A percentile compares a stretch with the other conserved stretches of the same genome.
Conservation (phyloP, 2,797 vertebrate species). For the Girardinus metallicus region DNA sequence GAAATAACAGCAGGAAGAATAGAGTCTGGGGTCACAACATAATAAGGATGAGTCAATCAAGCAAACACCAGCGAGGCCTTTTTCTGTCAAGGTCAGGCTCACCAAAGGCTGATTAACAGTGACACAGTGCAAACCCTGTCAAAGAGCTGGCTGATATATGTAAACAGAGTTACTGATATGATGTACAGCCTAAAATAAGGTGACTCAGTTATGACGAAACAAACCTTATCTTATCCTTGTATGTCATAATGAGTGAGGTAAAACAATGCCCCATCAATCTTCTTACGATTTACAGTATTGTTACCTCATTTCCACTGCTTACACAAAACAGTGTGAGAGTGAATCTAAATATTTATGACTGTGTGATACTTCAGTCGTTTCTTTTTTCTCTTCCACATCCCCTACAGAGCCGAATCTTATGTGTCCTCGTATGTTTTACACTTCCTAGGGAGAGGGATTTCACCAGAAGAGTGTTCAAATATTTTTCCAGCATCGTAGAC, state of each 20-base stretch:
- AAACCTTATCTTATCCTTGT: slow-evolving; percentile 7
- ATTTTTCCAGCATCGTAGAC: not conserved
- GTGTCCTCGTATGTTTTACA: not conserved
- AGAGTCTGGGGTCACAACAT: slow-evolving; percentile 17
- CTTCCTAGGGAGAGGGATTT: slow-evolving; percentile 5
- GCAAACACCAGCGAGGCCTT: slow-evolving; percentile 8
- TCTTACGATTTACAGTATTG: not conserved
- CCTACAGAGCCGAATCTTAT: not conserved
- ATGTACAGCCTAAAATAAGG: not conserved
- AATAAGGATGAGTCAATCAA: slow-evolving; percentile 35
- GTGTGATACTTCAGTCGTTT: not conserved
- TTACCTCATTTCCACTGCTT: slow-evolving; percentile 9
- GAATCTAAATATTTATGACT: slow-evolving; percentile 24
- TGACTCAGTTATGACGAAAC: not conserved
- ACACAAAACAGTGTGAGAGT: slow-evolving; percentile 17
- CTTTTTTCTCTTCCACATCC: not conserved
- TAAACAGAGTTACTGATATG: slow-evolving; percentile 27
- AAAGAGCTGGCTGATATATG: slow-evolving; percentile 14
- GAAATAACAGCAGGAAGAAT: slow-evolving; percentile 56
- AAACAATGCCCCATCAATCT: slow-evolving; percentile 24
- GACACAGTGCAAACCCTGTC: slow-evolving; percentile 11
- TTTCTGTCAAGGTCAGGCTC: slow-evolving; percentile 37
- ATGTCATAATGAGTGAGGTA: not conserved
- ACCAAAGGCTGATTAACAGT: slow-evolving; percentile 5
- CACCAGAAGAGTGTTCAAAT: not conserved